Conservation (phyloP, 2,888 invertebrate genomes). For the Leptodirus hochenwartii region DNA sequence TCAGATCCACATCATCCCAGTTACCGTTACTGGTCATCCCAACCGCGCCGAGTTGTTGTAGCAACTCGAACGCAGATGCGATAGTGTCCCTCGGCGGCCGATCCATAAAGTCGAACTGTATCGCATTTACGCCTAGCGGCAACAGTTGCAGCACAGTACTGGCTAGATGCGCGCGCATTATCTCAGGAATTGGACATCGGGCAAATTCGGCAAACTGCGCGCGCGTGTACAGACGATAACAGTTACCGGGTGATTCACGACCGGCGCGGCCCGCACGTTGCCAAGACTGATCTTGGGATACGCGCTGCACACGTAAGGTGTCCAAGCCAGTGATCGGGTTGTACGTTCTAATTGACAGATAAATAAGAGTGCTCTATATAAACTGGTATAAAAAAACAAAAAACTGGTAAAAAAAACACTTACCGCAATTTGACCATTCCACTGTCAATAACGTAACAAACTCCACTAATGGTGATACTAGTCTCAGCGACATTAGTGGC, state of each 20-base stretch:
- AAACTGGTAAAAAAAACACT: conserved; percentile 11
- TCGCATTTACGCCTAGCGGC: conserved; percentile 65
- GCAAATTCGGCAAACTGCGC: conserved; percentile 53
- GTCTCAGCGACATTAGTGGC: conserved; percentile 98
- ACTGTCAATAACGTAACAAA: conserved; percentile 79
- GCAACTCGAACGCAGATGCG: conserved; percentile 40
- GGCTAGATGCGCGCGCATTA: conserved; percentile 46
- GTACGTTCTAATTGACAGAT: conserved; percentile 37
- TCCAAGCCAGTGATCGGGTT: conserved; percentile 71
- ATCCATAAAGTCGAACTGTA: conserved; percentile 80
- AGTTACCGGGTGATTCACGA: conserved; percentile 65
- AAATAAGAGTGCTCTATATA: conserved; percentile 1
- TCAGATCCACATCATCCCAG: conserved; percentile 50
- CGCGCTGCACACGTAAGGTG: conserved; percentile 56
- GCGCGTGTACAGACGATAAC: conserved; percentile 75
- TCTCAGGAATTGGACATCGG: conserved; percentile 69
- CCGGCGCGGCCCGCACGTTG: conserved; percentile 89
- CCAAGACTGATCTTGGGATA: conserved; percentile 85
- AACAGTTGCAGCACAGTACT: conserved; percentile 67
- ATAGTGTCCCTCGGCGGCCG: conserved; percentile 59
- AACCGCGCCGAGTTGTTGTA: conserved; percentile 54
- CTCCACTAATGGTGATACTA: conserved; percentile 86
- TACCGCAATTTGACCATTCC: conserved; percentile 82
- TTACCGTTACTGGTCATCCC: conserved; percentile 31
- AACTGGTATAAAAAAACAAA: conserved; percentile 2